Evolutionary conservation across 2,113 vertebrate genomes (phyloP), one percentile per base, ranked within the genome.

Genomic region (Origma solitaria): DNA sequence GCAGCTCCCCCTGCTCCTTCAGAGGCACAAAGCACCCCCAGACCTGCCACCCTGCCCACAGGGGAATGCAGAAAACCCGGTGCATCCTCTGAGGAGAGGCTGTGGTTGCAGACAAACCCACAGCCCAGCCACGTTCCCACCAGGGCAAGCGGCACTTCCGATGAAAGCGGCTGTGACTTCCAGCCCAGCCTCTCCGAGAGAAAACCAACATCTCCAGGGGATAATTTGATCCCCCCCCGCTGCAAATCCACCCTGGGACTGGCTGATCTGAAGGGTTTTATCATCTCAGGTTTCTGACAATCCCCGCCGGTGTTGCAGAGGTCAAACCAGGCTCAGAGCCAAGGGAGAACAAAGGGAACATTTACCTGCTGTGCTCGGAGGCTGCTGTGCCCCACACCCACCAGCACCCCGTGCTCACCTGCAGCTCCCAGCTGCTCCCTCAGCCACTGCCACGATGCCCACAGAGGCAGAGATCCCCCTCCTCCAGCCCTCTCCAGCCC

Each of bases 231-330:
- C 20, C 25, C 9, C 5, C 4, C 20, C 20, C 2, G 3, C 68
- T 72, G 54, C 64, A 76, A 89, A 91, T 61, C 65, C 78, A 47
- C 45, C 37, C 77, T 5, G 44, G 35, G 23, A 27, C 17, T 42
- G 94, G 86, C 80, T 86, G 82, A 92, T 77, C 90, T 30, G 23
- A 35, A 80, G 72, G 42, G 77, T 75, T 88, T 92, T 83, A 75
- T 64, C 76, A 45, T 82, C 94, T 92, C 90, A 17, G 92, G 66
- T 95, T 94, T 88, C 94, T 13, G 10, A 80, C 77, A 71, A 72
- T 68, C 83, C 86, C 86, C 0, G 9, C 10, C 38, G 42, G 76
- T 31, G 23, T 3, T 15, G 89, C 80, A 14, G 66, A 86, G 95
- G 94, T 91, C 95, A 89, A 27, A 65, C 13, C 90, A 12, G 3